Base-by-base conservation (phyloP, 2,113 vertebrate genomes). In the Cyprinodon variegatus region DNA sequence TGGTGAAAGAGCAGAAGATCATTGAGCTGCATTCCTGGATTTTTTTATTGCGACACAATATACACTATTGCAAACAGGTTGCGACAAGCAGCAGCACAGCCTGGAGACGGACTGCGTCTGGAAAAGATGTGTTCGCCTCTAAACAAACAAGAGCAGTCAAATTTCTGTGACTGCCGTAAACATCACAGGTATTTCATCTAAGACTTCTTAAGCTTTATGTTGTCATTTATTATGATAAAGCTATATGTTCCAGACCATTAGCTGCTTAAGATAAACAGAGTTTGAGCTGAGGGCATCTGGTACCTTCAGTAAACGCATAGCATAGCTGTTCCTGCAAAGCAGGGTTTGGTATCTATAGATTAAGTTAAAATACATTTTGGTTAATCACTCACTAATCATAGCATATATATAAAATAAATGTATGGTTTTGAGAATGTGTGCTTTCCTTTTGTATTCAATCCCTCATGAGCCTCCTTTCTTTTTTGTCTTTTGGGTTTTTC, bases 31-130 rank as follows among this genome's bases (percentile, higher is more conserved):
- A 88, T 82, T 79, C 88, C 87, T 86, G 61, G 68, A 77, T 84
- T 70, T 41, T 29, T 82, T 64, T 83, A 65, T 80, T 79, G 76
- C 67, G 0, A 61, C 83, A 86, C 61, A 3, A 82, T 37, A 78
- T 40, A 60, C 68, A 79, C 61, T 76, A 65, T 46, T 60, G 74
- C 61, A 74, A 62, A 65, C 85, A 75, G 46, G 93, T 83, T 59
- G 76, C 46, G 70, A 77, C 92, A 88, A 40, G 91, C 66, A 80
- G 73, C 37, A 69, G 76, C 65, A 74, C 70, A 68, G 63, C 77
- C 65, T 61, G 65, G 50, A 64, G 13, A 22, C 63, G 43, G 72
- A 83, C 66, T 63, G 63, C 74, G 79, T 86, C 62, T 65, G 48
- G 77, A 86, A 77, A 75, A 68, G 20, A 59, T 46, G 48, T 59